A percentile compares a stretch with the other conserved stretches of the same genome.
These are phyloP conservation scores for Acipenser ruthenus DNA, from an alignment of 2,797 vertebrate species.

Conservation along the genomic window DNA sequence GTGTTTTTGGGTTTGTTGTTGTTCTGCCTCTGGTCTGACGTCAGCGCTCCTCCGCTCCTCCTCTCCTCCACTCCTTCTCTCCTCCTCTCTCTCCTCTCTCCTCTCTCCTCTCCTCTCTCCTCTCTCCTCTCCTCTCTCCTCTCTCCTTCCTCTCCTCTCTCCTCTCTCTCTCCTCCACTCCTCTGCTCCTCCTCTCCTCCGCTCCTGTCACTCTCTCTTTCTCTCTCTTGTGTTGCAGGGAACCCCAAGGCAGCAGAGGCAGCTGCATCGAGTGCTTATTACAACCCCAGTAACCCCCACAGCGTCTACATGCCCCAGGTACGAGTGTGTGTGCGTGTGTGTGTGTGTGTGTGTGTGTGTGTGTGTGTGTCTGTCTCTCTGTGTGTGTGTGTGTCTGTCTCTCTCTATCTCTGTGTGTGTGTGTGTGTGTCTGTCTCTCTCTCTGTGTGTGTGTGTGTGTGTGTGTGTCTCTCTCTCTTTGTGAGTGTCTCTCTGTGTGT, in stretches of 20 bases:
- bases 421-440: neutral
- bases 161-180: no score
- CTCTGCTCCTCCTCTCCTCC: no score
- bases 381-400: no score
- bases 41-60: neutral
- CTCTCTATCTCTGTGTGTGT: no score
- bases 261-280: constrained; percentile 81
- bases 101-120: no score
- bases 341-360: neutral
- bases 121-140: no score
- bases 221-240: constrained; percentile 25
- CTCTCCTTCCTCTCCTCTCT: no score
- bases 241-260: constrained; percentile 68
- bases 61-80: neutral
- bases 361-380: neutral
- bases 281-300: constrained; percentile 82
- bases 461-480: no score
- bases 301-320: constrained; percentile 89
- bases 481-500: no score
- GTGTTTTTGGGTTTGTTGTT: fast-evolving
- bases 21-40: fast-evolving
- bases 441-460: no score
- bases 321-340: constrained; percentile 24
- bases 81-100: neutral
- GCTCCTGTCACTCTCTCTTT: no score